Base-by-base conservation (phyloP, 2,888 invertebrate genomes). In the Drosophila setosimentum region DNA sequence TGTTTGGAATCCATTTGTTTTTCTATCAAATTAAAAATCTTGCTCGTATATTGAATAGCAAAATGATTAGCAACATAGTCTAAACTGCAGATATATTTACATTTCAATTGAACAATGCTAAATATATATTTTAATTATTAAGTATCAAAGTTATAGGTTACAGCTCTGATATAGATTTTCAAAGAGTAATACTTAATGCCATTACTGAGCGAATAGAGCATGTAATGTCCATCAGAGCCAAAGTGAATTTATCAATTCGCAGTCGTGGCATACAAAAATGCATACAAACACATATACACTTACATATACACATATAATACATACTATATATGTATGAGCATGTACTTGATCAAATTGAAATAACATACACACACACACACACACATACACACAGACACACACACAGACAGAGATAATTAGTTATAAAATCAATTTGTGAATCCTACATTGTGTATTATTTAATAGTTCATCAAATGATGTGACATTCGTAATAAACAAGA, bases 401-500 rank as follows among this genome's bases (percentile, higher is more conserved):
- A 48, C 57, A 66, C 33, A n/a, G n/a, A 30, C 55, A 48, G 35
- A 58, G 35, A 75, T 55, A 66, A 68, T 70, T 71, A 75, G 79
- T 75, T 70, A 67, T 71, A 67, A 48, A 49, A 35, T 51, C 61
- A 76, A 62, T 71, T 78, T 78, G 67, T 76, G 76, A 67, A 78
- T 62, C 67, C 68, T 61, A 68, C 64, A 78, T 75, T 63, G 64
- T 80, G 73, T 76, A 81, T 73, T 74, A 73, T 76, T 77, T 70
- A 71, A 68, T 58, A 68, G 78, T 81, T 79, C 74, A 81, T 80
- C 69, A 65, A 40, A 67, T 58, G 63, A 69, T 81, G 75, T 67
- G 60, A 82, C 51, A 70, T 80, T 71, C 72, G 72, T 55, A 76
- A 80, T 80, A 80, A 80, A 78, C 67, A 68, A 68, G 16, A 67